These are phyloP conservation scores for Melinopterus prodromus DNA, from an alignment of 2,888 invertebrate species.

Conservation along the genomic window DNA sequence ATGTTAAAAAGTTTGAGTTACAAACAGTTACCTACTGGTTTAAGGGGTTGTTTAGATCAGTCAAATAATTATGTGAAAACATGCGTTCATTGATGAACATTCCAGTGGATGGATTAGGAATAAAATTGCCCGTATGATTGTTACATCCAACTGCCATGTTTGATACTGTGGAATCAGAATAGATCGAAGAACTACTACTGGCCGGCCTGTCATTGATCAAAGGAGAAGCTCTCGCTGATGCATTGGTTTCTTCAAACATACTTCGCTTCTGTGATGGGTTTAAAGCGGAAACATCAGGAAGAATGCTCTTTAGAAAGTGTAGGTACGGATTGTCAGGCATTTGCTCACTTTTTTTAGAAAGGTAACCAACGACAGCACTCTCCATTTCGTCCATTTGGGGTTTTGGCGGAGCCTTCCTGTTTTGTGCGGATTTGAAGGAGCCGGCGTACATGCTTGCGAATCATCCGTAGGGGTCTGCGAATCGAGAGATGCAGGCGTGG, in stretches of 20 bases:
- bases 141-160: conserved; percentile 14
- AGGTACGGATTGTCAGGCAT: conserved; percentile 16
- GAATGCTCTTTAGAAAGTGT: conserved; percentile 15
- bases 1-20: conserved; percentile 15
- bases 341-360: conserved; percentile 18
- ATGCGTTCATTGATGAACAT: conserved; percentile 15
- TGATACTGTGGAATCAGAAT: conserved; percentile 25
- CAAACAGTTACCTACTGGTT: conserved; percentile 1
- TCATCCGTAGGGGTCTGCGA: conserved; percentile 6
- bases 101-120: conserved; percentile 16
- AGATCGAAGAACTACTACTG: conserved; percentile 16
- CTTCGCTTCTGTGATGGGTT: conserved; percentile 20
- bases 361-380: conserved; percentile 13
- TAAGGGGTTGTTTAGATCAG: conserved; percentile 16
- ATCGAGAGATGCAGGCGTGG: not conserved
- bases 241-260: not conserved
- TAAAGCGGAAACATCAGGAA: conserved; percentile 15
- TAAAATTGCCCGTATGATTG: conserved; percentile 17
- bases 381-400: conserved; percentile 10
- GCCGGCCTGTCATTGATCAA: conserved; percentile 8
- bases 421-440: not conserved
- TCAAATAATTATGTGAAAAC: conserved; percentile 9
- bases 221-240: conserved; percentile 12
- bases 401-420: not conserved
- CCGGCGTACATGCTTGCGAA: not conserved